Base-by-base conservation (phyloP, 2,113 vertebrate species). In the Rana temporaria region DNA sequence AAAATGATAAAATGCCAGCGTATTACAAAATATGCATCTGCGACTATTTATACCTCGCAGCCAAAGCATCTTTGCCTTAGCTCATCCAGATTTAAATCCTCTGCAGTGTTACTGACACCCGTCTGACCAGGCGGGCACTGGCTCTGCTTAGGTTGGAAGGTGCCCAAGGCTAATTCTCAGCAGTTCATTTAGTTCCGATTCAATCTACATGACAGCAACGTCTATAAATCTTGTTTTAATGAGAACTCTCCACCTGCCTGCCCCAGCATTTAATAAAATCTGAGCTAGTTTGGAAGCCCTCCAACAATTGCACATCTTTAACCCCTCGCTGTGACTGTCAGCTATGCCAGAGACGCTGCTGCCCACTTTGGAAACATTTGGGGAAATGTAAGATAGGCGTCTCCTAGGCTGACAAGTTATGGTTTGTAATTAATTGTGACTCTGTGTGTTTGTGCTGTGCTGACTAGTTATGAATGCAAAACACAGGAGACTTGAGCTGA, bases 191-290 rank as follows among this genome's bases (percentile, higher is more conserved):
- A 89, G 89, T 88, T 89, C 85, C 89, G 86, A 89, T 89, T 88
- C 89, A 87, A 89, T 90, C 88, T 89, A 90, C 87, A 88, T 55
- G 63, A 86, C 89, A 85, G 86, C 86, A 78, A 88, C 0, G 85
- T 77, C 85, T 88, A 88, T 92, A 91, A 92, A 89, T 90, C 89
- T 89, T 0, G 22, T 78, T 84, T 84, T 89, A 90, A 91, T 88
- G 89, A 91, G 89, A 88, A 83, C 88, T 88, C 88, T 89, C 89
- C 87, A 90, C 89, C 88, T 91, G 89, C 86, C 88, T 88, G 88
- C 89, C 89, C 88, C 86, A 86, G 87, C 87, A 85, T 89, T 90
- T 89, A 88, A 88, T 85, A 87, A 85, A 85, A 85, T 20, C 60
- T 82, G 70, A 83, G 82, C 84, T 71, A 85, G 77, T 67, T 86